A percentile compares a stretch with the other conserved stretches of the same genome.
These are phyloP conservation scores for Alauda arvensis DNA, from an alignment of 2,797 vertebrate species.

Conservation along the genomic window DNA sequence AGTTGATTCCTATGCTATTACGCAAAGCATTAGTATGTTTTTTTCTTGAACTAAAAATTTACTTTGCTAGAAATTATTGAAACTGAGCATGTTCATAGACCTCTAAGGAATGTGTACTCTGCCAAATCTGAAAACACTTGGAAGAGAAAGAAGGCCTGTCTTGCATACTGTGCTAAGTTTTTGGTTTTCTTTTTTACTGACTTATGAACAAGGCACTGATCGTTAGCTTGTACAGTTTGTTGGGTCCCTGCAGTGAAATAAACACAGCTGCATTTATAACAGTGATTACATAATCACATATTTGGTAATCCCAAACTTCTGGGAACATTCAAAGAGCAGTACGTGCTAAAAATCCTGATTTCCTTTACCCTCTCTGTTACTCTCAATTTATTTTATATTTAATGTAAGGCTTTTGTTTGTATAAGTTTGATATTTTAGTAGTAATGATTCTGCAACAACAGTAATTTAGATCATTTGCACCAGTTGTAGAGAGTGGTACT, in stretches of 20 bases:
- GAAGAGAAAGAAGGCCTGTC: slow-evolving; percentile 9
- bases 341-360: neutral
- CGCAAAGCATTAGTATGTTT: neutral
- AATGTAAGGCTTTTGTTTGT: neutral
- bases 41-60: neutral
- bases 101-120: neutral
- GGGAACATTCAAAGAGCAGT: neutral
- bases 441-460: neutral
- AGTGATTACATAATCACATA: neutral
- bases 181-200: neutral
- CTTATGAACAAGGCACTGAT: slow-evolving; percentile 4
- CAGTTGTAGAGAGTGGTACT: neutral
- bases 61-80: slow-evolving; percentile 16
- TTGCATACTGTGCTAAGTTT: neutral
- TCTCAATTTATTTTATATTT: neutral
- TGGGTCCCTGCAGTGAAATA: neutral
- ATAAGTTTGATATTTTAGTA: neutral
- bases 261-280: slow-evolving; percentile 31
- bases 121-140: slow-evolving; percentile 33
- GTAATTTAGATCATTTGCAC: neutral
- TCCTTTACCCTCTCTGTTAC: neutral
- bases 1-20: neutral
- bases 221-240: neutral
- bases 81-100: neutral
- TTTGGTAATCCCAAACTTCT: neutral